Base-by-base conservation (phyloP, 1,140 invertebrate genomes). In the Papilio dardanus region DNA sequence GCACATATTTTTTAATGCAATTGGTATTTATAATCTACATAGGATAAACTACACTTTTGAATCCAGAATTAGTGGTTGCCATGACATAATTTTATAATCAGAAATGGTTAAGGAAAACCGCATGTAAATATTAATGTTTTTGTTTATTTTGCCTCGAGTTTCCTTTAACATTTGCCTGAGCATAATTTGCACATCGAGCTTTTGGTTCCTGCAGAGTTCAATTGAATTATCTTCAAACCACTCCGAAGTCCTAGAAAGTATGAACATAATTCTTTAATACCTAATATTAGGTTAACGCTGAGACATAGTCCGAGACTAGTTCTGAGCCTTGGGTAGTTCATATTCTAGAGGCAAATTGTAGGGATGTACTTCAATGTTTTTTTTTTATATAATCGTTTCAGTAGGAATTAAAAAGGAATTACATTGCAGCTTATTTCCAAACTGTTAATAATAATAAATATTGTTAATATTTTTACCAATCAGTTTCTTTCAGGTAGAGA, bases 401-500 rank as follows among this genome's bases (percentile, higher is more conserved):
- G 35, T 37, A 12, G 10, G 35, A 37, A 12, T 14, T 12, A 37
- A 35, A 7, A 35, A 35, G 10, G 33, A 2, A 2, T 35, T 35
- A 7, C 6, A 35, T 2, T 5, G 33, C 33, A 35, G 4, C 1
- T 5, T 35, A 5, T 5, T 37, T 37, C 35, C 14, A 12, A 37
- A 37, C 1, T 35, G 14, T 37, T 37, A 12, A 12, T 35, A 37
- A 3, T 37, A 37, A 12, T 24, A 24, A 54, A 54, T 28, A 10
- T 24, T 58, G 21, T 58, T 58, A 21, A 3, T 42, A 42, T n/a
- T 14, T 62, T 62, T 62, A 14, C 3, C 10, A 62, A 28, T 62
- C 24, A 16, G 54, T 28, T 62, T 62, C 24, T 62, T 62, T 24
- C 54, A 62, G 54, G 54, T 62, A 62, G 54, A 62, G 24, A 62